phyloP scores from a whole-genome alignment of 2,797 vertebrate species.

The Microtus californicus region DNA sequence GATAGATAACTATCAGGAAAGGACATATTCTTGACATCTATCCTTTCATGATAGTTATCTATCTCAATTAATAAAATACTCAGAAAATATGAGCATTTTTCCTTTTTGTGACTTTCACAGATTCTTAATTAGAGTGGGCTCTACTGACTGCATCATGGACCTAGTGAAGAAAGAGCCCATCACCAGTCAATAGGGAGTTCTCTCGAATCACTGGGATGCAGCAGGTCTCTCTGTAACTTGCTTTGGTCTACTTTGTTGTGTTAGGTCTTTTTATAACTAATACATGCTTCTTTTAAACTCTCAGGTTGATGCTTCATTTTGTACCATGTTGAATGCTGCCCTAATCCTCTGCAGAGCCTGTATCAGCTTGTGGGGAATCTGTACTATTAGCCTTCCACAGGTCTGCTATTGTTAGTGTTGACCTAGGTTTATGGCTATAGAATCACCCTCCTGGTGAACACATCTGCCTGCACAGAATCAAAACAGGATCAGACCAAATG shows the following conservation, averaged over 20 bases:
- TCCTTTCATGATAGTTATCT: neutral
- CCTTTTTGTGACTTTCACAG: neutral
- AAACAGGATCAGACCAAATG: conserved; percentile 38
- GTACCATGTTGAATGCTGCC: neutral
- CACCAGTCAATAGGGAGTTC: neutral
- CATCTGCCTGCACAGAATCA: neutral
- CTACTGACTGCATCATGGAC: neutral
- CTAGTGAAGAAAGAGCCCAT: conserved; percentile 16
- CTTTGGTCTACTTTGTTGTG: neutral
- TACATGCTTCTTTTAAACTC: conserved; percentile 11
- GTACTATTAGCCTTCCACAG: rapidly evolving
- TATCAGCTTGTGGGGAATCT: neutral
- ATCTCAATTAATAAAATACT: neutral
- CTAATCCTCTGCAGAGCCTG: neutral
- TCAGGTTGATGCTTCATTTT: conserved; percentile 13
- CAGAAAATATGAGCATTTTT: neutral
- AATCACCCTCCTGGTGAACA: conserved; percentile 17
- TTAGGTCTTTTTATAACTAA: conserved; percentile 54
- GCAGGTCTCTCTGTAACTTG: neutral
- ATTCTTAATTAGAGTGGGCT: neutral
- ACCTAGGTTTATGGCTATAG: neutral
- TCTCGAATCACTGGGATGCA: conserved; percentile 28
- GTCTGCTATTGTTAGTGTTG: conserved; percentile 2
- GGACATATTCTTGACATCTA: too few species aligned
- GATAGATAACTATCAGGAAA: neutral